These are phyloP conservation scores for Euwallacea similis DNA, from an alignment of 1,140 invertebrate genomes.

Conservation along the genomic window DNA sequence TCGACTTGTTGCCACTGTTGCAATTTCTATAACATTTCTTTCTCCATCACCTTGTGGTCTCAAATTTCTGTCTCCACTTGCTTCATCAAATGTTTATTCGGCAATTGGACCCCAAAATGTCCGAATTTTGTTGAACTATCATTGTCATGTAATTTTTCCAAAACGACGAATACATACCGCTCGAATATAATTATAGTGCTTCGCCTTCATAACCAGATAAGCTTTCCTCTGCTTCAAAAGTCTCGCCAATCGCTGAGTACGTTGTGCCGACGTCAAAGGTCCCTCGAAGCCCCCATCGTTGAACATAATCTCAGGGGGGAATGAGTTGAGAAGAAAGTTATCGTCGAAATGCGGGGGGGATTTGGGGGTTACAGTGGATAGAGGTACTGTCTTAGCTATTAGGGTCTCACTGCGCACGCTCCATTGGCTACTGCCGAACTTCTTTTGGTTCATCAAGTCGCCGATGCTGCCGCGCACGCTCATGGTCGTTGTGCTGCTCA, in stretches of 20 bases:
- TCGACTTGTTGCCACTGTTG: no score
- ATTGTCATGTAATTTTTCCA: no score
- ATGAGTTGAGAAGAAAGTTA: constrained; percentile 1
- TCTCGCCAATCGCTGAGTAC: constrained; percentile 66
- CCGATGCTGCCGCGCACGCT: constrained; percentile 68
- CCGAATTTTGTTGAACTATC: no score
- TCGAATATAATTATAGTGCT: constrained; percentile 26
- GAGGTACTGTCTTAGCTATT: constrained; percentile 68
- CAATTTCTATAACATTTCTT: no score
- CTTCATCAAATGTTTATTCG: no score
- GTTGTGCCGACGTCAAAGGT: constrained; percentile 63
- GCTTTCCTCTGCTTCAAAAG: constrained; percentile 59
- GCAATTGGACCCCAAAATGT: no score
- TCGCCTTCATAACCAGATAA: constrained; percentile 29
- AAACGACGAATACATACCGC: constrained; percentile 17
- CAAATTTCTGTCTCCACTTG: no score
- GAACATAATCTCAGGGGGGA: constrained; percentile 29
- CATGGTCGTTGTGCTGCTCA: constrained; percentile 53
- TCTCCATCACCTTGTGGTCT: no score
- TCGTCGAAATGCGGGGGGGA: constrained; percentile 51
- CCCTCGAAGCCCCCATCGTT: constrained; percentile 37
- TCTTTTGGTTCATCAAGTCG: constrained; percentile 75
- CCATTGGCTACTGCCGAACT: constrained; percentile 69
- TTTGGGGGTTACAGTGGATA: constrained; percentile 68
- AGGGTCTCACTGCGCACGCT: constrained; percentile 67